phyloP scores from a whole-genome alignment of 2,797 vertebrate genomes.

The Squalus acanthias region DNA sequence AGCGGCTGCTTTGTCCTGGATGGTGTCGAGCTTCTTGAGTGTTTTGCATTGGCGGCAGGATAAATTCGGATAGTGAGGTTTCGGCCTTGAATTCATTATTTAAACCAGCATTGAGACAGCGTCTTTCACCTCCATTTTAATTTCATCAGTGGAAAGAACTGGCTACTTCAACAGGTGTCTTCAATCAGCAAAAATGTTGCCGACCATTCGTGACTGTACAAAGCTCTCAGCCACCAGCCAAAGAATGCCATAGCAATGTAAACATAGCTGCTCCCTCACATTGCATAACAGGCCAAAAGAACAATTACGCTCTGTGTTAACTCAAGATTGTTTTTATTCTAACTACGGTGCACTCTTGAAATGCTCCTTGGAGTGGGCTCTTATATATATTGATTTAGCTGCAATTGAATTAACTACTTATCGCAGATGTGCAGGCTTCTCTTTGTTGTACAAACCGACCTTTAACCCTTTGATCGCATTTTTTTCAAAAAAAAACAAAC shows the following conservation, averaged over 20 bases:
- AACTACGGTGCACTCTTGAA: background rate
- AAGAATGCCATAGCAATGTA: background rate
- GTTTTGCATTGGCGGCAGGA: background rate
- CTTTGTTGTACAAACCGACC: background rate
- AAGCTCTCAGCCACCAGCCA: background rate
- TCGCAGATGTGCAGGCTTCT: background rate
- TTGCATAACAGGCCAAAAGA: background rate
- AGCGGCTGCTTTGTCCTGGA: too few relatives aligned
- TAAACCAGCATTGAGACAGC: background rate
- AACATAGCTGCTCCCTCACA: background rate
- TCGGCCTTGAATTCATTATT: background rate
- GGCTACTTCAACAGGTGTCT: background rate
- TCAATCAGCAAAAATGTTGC: background rate
- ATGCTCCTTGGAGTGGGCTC: background rate
- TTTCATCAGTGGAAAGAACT: background rate
- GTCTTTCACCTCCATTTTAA: background rate
- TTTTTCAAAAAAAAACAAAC: background rate
- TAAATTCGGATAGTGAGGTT: background rate
- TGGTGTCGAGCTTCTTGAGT: too few relatives aligned
- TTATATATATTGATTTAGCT: background rate
- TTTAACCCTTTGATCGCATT: background rate
- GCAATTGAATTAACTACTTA: background rate
- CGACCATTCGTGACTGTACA: background rate
- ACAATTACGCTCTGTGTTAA: background rate
- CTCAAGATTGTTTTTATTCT: background rate